These are phyloP conservation scores for Deroptyus accipitrinus DNA, from an alignment of 2,113 vertebrate genomes.

Conservation along the genomic window DNA sequence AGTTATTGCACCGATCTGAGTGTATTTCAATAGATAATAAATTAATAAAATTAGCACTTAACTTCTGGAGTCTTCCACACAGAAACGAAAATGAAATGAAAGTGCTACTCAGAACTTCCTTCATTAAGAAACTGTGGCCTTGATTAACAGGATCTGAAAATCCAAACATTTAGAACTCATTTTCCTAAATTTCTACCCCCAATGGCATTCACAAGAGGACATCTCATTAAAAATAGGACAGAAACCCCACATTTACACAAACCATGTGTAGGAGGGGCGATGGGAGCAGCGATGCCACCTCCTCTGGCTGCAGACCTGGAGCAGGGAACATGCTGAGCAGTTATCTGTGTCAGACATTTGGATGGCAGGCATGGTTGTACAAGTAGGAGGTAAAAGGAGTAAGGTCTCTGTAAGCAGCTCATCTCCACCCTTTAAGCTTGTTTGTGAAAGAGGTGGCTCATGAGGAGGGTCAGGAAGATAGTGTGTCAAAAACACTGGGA, in stretches of 20 bases:
- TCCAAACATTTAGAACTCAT: neutral
- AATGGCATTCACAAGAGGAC: neutral
- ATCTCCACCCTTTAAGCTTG: neutral
- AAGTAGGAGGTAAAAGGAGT: neutral
- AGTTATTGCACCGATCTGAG: neutral
- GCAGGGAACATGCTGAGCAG: neutral
- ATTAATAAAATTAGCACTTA: constrained; percentile 3
- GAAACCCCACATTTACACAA: neutral
- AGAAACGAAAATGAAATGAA: neutral
- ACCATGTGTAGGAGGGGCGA: neutral
- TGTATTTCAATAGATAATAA: constrained; percentile 12
- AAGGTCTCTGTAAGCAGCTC: neutral
- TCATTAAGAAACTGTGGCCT: neutral
- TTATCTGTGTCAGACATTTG: neutral
- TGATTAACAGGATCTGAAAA: constrained; percentile 7
- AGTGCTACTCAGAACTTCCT: neutral
- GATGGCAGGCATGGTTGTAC: rapidly evolving
- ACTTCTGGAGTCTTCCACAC: neutral
- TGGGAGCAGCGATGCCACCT: neutral
- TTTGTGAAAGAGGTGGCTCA: neutral
- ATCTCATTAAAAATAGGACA: neutral
- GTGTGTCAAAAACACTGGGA: rapidly evolving
- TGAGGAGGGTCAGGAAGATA: neutral
- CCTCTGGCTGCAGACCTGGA: neutral
- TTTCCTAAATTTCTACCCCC: neutral